A percentile compares a stretch with the other conserved stretches of the same genome.
phyloP scores from a whole-genome alignment of 2,113 vertebrate genomes.

The Madoqua kirkii region DNA sequence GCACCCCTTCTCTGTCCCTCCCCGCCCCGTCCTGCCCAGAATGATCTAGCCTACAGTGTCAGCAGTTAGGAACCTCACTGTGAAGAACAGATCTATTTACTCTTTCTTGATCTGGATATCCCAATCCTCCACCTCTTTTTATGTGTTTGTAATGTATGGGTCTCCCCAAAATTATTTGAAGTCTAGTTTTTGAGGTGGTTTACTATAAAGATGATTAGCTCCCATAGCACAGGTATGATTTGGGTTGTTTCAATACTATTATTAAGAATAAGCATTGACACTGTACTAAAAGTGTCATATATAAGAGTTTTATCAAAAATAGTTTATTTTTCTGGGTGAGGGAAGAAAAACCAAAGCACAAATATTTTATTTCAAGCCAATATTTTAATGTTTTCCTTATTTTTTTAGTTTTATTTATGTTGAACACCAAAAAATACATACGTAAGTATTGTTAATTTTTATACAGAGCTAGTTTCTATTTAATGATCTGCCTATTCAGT shows the following conservation, averaged over 20 bases:
- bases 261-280: background rate
- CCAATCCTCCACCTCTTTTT: background rate
- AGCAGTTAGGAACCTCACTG: background rate
- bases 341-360: slow-evolving; percentile 21
- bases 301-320: slow-evolving; percentile 18
- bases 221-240: background rate
- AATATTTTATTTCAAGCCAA: slow-evolving; percentile 51
- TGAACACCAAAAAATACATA: slow-evolving; percentile 68
- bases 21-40: background rate
- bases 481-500: slow-evolving; percentile 18
- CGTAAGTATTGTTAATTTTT: slow-evolving; percentile 56
- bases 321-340: background rate
- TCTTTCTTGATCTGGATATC: background rate
- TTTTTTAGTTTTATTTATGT: slow-evolving; percentile 68
- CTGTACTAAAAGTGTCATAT: background rate
- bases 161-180: background rate
- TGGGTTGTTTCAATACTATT: background rate
- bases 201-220: background rate
- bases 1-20: background rate
- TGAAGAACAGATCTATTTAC: background rate
- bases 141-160: background rate
- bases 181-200: background rate
- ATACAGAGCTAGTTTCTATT: slow-evolving; percentile 69
- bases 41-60: background rate
- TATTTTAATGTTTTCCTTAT: slow-evolving; percentile 56